These are phyloP conservation scores for Esox lucius DNA, from an alignment of 2,797 vertebrate genomes.

Conservation along the genomic window DNA sequence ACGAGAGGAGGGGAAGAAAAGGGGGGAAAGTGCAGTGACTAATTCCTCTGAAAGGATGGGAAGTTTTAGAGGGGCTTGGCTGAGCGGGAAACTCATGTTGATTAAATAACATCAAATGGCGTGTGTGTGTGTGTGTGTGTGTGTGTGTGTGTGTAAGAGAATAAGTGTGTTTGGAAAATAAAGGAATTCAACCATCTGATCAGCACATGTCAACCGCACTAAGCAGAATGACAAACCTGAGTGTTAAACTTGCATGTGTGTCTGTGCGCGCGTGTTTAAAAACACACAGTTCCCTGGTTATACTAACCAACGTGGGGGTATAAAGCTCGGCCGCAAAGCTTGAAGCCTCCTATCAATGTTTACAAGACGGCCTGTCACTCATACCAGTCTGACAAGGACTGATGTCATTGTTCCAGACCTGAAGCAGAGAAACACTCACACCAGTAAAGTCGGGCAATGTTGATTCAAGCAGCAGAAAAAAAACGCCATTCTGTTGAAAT, in stretches of 20 bases:
- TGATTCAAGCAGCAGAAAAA: constrained; percentile 51
- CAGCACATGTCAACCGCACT: constrained; percentile 17
- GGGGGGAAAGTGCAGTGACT: constrained; percentile 30
- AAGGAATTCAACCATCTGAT: constrained; percentile 32
- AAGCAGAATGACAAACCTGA: constrained; percentile 8
- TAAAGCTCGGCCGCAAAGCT: not conserved
- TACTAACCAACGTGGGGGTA: not conserved
- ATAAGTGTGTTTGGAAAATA: constrained; percentile 29
- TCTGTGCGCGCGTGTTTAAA: not conserved
- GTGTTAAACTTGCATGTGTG: constrained; percentile 14
- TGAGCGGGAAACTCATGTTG: constrained; percentile 34
- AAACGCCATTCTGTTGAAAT: constrained; percentile 39
- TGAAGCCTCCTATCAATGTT: constrained; percentile 13
- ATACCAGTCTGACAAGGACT: constrained; percentile 37
- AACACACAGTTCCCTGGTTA: not conserved
- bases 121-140: not conserved
- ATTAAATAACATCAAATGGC: constrained; percentile 39
- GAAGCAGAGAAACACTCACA: constrained; percentile 61
- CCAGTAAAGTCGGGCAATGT: constrained; percentile 61
- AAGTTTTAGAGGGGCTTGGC: constrained; percentile 10
- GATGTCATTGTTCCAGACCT: constrained; percentile 58
- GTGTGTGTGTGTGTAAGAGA: constrained; percentile 4
- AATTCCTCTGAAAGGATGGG: constrained; percentile 33
- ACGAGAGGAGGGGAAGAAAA: constrained; percentile 8
- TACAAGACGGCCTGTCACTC: constrained; percentile 45